Percentiles rank a stretch among this genome's conserved stretches.
Conservation (phyloP, 2,797 vertebrate species). For the Alca torda region DNA sequence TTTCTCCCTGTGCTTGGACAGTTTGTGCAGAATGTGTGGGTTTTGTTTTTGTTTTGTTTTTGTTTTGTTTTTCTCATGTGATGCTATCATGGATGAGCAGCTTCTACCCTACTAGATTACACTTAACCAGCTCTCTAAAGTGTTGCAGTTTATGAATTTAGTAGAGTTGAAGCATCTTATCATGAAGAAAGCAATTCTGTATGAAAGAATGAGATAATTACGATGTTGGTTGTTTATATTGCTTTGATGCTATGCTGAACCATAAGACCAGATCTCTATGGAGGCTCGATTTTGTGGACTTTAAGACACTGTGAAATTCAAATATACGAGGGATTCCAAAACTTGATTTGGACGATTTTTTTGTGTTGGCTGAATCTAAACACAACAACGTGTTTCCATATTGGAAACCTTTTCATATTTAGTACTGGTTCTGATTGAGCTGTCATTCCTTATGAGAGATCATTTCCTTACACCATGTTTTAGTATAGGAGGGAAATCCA, state of each 20-base stretch:
- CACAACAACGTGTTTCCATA: not conserved
- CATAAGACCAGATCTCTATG: not conserved
- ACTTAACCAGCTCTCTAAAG: not conserved
- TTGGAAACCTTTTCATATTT: not conserved
- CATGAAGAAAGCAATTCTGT: not conserved
- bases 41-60: not conserved
- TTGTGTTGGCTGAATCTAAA: not conserved
- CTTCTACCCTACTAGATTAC: not conserved
- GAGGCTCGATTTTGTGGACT: not conserved
- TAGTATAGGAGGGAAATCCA: not conserved
- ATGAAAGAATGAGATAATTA: not conserved
- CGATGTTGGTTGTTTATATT: accelerated
- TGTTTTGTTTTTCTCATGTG: not conserved
- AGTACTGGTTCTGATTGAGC: not conserved
- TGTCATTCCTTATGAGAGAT: not conserved
- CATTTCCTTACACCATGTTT: not conserved
- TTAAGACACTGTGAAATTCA: not conserved
- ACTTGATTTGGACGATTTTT: not conserved
- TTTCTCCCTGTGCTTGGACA: not conserved
- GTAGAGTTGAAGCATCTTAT: not conserved
- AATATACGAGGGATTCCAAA: not conserved
- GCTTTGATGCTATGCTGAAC: not conserved
- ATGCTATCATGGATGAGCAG: not conserved
- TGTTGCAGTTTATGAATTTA: not conserved
- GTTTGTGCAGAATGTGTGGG: not conserved